Base-by-base conservation (phyloP, 2,797 vertebrate species). In the Urocyon cinereoargenteus region DNA sequence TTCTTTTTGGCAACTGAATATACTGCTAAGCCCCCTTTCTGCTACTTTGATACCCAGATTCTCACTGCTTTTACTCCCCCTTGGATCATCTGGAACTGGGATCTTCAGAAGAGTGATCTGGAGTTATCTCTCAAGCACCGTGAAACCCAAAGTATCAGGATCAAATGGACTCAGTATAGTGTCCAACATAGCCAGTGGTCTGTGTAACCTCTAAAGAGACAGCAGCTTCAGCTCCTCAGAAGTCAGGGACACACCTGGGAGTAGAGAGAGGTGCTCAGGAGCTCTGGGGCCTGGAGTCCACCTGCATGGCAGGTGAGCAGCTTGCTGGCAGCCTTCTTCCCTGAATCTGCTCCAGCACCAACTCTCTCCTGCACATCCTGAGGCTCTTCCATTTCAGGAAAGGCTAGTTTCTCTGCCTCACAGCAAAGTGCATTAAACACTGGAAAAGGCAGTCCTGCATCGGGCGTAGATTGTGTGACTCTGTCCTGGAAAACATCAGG, bases 231-330 rank as follows among this genome's bases (percentile, higher is more conserved):
- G 40, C 40, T 28, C 40, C 72, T 73, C 13, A 14, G 3, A 62
- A 5, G 45, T 8, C n/a, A 3, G 57, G 51, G 53, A 16, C 2
- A 51, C 0, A 14, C 2, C 31, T 0, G 3, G 24, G 18, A 18
- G 64, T 19, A 15, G 12, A 21, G 45, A 28, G 16, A n/a, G 6
- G 3, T 0, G 19, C 3, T 26, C 78, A 8, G 3, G 57, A 51
- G 49, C 68, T 18, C 16, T 28, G 31, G 66, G 18, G 18, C 9
- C 18, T 7, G n/a, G 66, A 21, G 66, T 19, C 16, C 66, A 1
- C 66, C 10, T 11, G 66, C 24, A 15, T 26, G 18, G 40, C 7
- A 72, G 26, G 14, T 8, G 14, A 75, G 45, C 15, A 2, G 73
- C 16, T 3, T 9, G 5, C 45, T 0, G 16, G 28, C 49, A 8